These are phyloP conservation scores for Monomorium pharaonis DNA, from an alignment of 1,140 invertebrate genomes.

Conservation along the genomic window DNA sequence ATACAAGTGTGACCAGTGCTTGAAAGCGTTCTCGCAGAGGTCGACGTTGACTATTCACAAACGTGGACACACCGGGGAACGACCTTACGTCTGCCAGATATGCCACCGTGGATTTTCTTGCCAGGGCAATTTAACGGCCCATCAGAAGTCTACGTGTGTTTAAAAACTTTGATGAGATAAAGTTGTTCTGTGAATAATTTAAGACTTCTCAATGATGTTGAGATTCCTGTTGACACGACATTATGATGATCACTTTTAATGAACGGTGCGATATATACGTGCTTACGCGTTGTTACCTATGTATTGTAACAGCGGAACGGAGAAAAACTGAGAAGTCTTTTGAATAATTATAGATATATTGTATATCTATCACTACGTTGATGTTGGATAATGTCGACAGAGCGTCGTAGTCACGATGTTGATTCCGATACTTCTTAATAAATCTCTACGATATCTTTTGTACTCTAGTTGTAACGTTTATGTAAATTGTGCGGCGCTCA, in stretches of 20 bases:
- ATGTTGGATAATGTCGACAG: neutral
- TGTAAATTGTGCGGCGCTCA: neutral
- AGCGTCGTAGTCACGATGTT: neutral
- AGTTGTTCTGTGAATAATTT: neutral
- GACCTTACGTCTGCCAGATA: constrained; percentile 84
- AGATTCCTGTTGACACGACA: neutral
- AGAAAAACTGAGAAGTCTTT: constrained; percentile 12
- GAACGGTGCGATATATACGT: constrained; percentile 14
- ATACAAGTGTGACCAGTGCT: constrained; percentile 85
- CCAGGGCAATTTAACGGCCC: constrained; percentile 84
- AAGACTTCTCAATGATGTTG: neutral
- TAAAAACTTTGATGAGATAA: constrained; percentile 64
- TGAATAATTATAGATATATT: constrained; percentile 43
- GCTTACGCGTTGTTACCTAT: constrained; percentile 16
- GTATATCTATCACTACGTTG: neutral
- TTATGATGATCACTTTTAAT: constrained; percentile 2
- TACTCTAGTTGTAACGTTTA: constrained; percentile 37
- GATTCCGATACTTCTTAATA: constrained; percentile 7
- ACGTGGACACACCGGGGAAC: constrained; percentile 86
- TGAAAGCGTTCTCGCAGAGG: constrained; percentile 84
- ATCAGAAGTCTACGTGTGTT: constrained; percentile 83
- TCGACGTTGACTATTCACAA: constrained; percentile 85
- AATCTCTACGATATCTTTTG: constrained; percentile 44
- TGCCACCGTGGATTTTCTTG: constrained; percentile 85
- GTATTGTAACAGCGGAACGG: neutral